Conservation (phyloP, 2,797 vertebrate genomes). For the Apogon hyalosoma region DNA sequence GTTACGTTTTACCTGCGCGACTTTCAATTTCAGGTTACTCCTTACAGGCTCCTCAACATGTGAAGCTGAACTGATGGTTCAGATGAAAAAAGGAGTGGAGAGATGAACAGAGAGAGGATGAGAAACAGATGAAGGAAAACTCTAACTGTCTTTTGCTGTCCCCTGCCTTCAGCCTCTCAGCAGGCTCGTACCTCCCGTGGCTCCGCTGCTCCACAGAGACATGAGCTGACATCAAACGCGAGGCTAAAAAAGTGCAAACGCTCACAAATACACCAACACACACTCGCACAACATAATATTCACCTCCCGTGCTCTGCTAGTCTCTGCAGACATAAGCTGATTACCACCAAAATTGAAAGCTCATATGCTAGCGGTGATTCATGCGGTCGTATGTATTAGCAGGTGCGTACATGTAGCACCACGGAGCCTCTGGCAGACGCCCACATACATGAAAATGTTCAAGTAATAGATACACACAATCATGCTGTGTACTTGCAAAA, state of each 20-base stretch:
- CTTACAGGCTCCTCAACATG: constrained; percentile 12
- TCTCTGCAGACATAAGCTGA: constrained; percentile 67
- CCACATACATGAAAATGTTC: constrained; percentile 20
- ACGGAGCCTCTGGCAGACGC: constrained; percentile 21
- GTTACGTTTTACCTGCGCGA: constrained; percentile 46
- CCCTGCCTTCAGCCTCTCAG: constrained; percentile 63
- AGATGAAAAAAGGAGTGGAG: constrained; percentile 29
- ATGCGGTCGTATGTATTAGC: constrained; percentile 26
- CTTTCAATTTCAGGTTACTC: constrained; percentile 50
- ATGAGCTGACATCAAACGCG: constrained; percentile 72
- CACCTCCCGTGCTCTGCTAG: constrained; percentile 54
- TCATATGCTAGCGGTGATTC: constrained; percentile 43
- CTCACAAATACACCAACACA: constrained; percentile 15
- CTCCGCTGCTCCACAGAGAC: constrained; percentile 59
- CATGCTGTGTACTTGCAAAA: constrained; percentile 24
- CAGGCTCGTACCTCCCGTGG: constrained; percentile 63
- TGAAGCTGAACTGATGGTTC: constrained; percentile 48
- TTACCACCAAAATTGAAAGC: constrained; percentile 69
- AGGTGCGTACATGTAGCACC: constrained; percentile 12
- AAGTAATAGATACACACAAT: constrained; percentile 2
- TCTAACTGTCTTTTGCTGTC: constrained; percentile 50
- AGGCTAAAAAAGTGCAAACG: constrained; percentile 44
- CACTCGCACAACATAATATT: constrained; percentile 30
- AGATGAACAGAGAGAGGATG: constrained; percentile 4
- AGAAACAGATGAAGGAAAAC: constrained; percentile 42